These are phyloP conservation scores for Limnothrissa miodon DNA, from an alignment of 2,113 vertebrate genomes.

Conservation along the genomic window DNA sequence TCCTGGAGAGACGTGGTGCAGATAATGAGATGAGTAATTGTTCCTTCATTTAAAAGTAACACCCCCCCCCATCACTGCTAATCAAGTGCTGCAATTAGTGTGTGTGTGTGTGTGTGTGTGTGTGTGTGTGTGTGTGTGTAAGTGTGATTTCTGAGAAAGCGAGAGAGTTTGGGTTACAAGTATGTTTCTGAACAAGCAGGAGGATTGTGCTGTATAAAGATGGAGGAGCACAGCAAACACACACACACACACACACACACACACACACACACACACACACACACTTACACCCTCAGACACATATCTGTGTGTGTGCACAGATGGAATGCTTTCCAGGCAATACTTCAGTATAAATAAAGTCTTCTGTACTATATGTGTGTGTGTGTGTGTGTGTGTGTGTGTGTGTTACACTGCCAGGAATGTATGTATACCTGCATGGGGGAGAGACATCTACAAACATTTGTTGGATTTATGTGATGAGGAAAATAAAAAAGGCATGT, in stretches of 20 bases:
- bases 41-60: background rate
- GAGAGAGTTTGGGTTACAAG: background rate
- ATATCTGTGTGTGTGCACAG: background rate
- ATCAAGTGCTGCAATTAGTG: constrained; percentile 6
- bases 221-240: background rate
- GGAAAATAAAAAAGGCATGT: too few species aligned
- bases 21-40: constrained; percentile 20
- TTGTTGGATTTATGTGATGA: too few species aligned
- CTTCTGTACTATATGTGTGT: too few species aligned
- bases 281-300: too few species aligned
- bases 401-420: too few species aligned
- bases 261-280: too few species aligned
- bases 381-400: too few species aligned
- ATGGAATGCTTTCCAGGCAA: background rate
- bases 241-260: too few species aligned
- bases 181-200: background rate
- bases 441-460: too few species aligned
- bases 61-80: background rate
- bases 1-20: constrained; percentile 26
- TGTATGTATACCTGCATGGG: too few species aligned
- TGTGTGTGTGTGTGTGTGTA: background rate
- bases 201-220: background rate
- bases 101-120: background rate
- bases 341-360: too few species aligned
- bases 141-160: background rate